These are phyloP conservation scores for Pseudonaja textilis DNA, from an alignment of 2,113 vertebrate species.

Conservation along the genomic window DNA sequence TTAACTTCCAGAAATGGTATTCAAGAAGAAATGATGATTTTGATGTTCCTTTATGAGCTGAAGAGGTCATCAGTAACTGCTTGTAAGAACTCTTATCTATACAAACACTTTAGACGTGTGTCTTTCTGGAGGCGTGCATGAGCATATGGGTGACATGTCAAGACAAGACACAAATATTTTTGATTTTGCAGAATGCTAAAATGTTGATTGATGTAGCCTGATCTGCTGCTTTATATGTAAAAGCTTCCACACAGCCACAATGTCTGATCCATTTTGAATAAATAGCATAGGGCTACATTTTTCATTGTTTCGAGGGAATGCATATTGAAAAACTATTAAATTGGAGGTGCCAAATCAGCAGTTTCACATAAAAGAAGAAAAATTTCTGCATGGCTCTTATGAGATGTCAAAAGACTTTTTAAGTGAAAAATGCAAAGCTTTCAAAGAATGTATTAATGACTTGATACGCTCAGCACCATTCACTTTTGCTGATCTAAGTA, in stretches of 20 bases:
- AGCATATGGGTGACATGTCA: background rate
- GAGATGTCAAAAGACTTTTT: background rate
- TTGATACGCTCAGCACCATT: background rate
- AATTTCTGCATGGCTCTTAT: background rate
- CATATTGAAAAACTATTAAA: background rate
- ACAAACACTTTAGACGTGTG: background rate
- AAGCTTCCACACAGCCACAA: background rate
- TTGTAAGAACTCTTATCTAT: background rate
- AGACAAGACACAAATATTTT: background rate
- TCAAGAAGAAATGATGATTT: background rate
- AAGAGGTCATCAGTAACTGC: background rate
- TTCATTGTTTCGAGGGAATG: background rate
- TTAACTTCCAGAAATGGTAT: background rate
- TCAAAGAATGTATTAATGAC: constrained; percentile 10
- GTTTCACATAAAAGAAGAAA: background rate
- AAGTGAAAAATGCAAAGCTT: constrained; percentile 7
- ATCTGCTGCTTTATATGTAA: background rate
- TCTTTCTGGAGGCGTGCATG: background rate
- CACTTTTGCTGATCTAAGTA: constrained; percentile 11
- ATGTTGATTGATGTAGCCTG: background rate
- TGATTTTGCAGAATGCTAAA: background rate
- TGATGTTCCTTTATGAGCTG: background rate
- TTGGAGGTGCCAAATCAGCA: background rate
- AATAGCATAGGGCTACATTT: background rate
- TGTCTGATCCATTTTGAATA: background rate